Base-by-base conservation (phyloP, 2,888 invertebrate genomes). In the Adelphocoris suturalis region DNA sequence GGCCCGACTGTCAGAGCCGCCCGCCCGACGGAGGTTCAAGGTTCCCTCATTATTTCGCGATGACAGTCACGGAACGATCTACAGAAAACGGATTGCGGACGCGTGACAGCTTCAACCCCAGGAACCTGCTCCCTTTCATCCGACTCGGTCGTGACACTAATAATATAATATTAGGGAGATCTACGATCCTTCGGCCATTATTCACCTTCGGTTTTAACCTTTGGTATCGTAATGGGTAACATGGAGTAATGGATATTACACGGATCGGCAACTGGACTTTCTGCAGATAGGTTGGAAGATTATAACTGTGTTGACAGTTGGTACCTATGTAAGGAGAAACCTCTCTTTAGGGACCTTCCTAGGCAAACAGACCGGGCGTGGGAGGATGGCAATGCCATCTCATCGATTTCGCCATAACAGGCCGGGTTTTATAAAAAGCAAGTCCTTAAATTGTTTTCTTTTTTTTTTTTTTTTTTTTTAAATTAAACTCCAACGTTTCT, bases 111-210 rank as follows among this genome's bases (percentile, higher is more conserved):
- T 68, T 68, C 68, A 23, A 46, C 78, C 37, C 78, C 14, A 78
- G 78, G 19, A 78, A 37, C 78, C 46, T 37, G 46, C 78, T 78
- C 19, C 47, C 78, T 78, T 78, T 78, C 47, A 46, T 37, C 78
- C 78, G 16, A 37, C 78, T 47, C 78, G 19, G 78, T 78, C 78
- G 78, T 78, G 78, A 78, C 78, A 46, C n/a, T 78, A 78, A 78
- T 78, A 78, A 37, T 78, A 78, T 78, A 78, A 78, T 78, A 78
- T 78, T 78, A 78, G 78, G 78, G 46, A 78, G 47, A 68, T 23
- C 68, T 23, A 68, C 68, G 68, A 23, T 68, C 68, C 23, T 7
- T 23, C 27, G 23, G 23, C 68, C 19, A 23, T 68, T 68, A 68
- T 68, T 68, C 23, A 68, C 68, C 68, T 23, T 61, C 19, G 16